A percentile compares a stretch with the other conserved stretches of the same genome.
Evolutionary conservation across 2,113 vertebrate genomes (phyloP).

Genomic region (Ia io): DNA sequence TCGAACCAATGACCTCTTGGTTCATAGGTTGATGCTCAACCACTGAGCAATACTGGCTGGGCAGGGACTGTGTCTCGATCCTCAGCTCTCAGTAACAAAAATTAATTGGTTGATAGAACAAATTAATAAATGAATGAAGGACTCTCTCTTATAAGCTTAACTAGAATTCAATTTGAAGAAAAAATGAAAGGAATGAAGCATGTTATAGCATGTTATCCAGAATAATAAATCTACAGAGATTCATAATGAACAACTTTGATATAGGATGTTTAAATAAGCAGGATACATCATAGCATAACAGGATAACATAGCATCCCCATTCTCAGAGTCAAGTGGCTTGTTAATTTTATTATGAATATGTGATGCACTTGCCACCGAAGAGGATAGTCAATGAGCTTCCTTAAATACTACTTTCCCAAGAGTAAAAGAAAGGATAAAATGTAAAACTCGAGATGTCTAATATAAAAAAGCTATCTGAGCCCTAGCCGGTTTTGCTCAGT

Average conservation of each 20-base stretch:
- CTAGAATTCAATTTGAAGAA: slow-evolving; percentile 23
- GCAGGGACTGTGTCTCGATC: background rate
- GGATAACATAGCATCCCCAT: background rate
- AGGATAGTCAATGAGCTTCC: slow-evolving; percentile 16
- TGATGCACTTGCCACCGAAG: background rate
- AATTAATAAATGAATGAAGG: background rate
- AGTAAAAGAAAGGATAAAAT: slow-evolving; percentile 33
- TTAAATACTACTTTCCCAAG: slow-evolving; percentile 39
- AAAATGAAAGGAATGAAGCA: slow-evolving; percentile 3
- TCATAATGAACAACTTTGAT: background rate
- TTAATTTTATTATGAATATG: slow-evolving; percentile 7
- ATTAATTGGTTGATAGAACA: background rate
- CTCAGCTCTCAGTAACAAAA: background rate
- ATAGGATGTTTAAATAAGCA: background rate
- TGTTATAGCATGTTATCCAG: background rate
- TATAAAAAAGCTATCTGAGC: background rate
- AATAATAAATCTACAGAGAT: background rate
- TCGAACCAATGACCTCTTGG: no score
- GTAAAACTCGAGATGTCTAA: background rate
- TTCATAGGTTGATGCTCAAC: no score
- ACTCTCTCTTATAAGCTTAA: background rate
- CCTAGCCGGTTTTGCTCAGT: no score
- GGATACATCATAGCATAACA: background rate
- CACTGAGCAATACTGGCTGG: no score
- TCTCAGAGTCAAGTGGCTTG: background rate